Evolutionary conservation across 2,113 vertebrate genomes (phyloP).

Genomic region (Neodon shergylaensis): DNA sequence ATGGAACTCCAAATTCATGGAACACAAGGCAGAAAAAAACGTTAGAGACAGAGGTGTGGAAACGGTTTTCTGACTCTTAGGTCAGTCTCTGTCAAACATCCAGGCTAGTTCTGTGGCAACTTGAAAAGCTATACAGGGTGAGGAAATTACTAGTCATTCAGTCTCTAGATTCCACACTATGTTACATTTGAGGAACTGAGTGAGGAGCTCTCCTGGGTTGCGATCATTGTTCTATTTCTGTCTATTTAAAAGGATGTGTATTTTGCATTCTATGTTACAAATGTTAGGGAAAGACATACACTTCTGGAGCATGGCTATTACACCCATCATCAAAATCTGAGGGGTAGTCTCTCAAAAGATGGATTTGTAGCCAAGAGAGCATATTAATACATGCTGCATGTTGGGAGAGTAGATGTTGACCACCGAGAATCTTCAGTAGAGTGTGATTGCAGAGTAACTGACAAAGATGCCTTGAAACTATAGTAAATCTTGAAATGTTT

Average conservation of each 20-base stretch:
- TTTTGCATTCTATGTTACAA: background rate
- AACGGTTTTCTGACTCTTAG: background rate
- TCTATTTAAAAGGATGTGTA: background rate
- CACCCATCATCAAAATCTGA: background rate
- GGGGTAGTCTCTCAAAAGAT: background rate
- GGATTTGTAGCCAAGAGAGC: background rate
- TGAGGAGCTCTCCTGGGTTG: background rate
- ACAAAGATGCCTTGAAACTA: background rate
- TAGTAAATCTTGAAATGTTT: background rate
- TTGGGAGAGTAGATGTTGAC: background rate
- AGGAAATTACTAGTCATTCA: fast-evolving
- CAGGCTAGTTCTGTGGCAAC: background rate
- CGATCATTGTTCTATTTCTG: background rate
- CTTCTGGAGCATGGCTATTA: background rate
- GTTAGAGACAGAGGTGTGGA: no score
- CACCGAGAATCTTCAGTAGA: background rate
- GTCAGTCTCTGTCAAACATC: background rate
- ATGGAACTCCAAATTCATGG: background rate
- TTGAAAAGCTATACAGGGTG: background rate
- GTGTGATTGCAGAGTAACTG: background rate
- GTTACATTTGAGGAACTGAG: background rate
- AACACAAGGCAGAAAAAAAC: background rate
- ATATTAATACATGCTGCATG: background rate
- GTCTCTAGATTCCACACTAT: background rate
- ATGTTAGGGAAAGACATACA: background rate